Conservation (phyloP, 2,113 vertebrate species). For the Microtus oregoni region DNA sequence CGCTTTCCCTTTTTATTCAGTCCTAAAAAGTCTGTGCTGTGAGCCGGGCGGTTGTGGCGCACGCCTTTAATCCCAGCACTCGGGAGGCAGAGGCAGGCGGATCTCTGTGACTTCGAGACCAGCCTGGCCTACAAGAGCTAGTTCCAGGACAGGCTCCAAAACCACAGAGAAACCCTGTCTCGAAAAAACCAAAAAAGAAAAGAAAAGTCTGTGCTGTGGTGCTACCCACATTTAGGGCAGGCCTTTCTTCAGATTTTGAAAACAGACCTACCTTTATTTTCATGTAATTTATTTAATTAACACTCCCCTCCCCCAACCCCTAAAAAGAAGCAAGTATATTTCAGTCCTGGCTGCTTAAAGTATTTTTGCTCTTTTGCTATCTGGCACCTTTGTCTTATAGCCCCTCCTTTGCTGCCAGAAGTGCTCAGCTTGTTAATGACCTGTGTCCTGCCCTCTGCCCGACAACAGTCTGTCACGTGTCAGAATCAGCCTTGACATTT, state of each 20-base stretch:
- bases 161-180: too few species aligned
- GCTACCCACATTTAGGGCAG: neutral
- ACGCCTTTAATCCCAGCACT: too few species aligned
- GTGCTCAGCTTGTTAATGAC: neutral
- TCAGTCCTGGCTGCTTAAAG: constrained; percentile 7
- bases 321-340: neutral
- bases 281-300: constrained; percentile 29
- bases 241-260: neutral
- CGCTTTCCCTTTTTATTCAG: too few species aligned
- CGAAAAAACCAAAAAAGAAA: too few species aligned
- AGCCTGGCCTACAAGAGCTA: too few species aligned
- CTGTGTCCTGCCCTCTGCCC: neutral
- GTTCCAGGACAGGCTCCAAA: too few species aligned
- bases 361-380: neutral
- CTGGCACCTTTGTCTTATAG: neutral
- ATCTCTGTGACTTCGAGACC: too few species aligned
- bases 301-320: neutral
- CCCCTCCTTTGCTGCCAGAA: neutral
- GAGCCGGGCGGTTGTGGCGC: too few species aligned
- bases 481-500: constrained; percentile 26
- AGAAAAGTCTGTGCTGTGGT: neutral
- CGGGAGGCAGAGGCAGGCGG: too few species aligned
- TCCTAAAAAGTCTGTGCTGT: neutral
- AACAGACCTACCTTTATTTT: neutral
- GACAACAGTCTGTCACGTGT: constrained; percentile 3